Base-by-base conservation (phyloP, 2,888 invertebrate genomes). In the Creontiades dilutus region DNA sequence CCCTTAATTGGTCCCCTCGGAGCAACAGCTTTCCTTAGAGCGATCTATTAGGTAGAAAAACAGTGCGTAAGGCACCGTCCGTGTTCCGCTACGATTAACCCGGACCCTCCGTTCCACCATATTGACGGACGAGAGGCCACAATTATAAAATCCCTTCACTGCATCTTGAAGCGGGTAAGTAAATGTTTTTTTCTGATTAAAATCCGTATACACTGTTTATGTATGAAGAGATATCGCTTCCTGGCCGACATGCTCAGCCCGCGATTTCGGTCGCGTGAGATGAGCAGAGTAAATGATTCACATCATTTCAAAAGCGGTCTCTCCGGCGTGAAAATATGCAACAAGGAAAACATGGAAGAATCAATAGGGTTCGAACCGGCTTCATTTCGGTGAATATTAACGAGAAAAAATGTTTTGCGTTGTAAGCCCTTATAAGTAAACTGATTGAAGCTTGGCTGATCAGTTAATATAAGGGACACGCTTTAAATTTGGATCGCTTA, bases 21-120 rank as follows among this genome's bases (percentile, higher is more conserved):
- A 16, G 52, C 52, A 52, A 52, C 52, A 52, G 52, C 52, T 52
- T 52, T 52, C 52, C 52, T 52, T 52, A 52, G 52, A 13, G 52
- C 52, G 52, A 52, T 52, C 52, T 52, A 52, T 52, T 52, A 52
- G 52, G 52, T 52, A 52, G 52, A 52, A 52, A 52, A 52, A 52
- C 52, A 52, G 52, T 52, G 52, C 52, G 52, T 52, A 52, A 52
- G 52, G 52, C 37, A 37, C 37, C 37, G 37, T 37, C 37, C 11
- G 5, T 52, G 52, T 52, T 52, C 52, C 11, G 52, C 52, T 52
- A 52, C 52, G 52, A 52, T 52, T 16, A 52, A 52, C 52, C 37
- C 37, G 37, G 37, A 52, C 52, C 52, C 13, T 52, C 52, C 52
- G 16, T 52, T 52, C 52, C 52, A 52, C 11, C 52, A 52, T 52